Evolutionary conservation across 2,888 invertebrate genomes (phyloP), one percentile per base, ranked within the genome.

Genomic region (Dryococelus australis): DNA sequence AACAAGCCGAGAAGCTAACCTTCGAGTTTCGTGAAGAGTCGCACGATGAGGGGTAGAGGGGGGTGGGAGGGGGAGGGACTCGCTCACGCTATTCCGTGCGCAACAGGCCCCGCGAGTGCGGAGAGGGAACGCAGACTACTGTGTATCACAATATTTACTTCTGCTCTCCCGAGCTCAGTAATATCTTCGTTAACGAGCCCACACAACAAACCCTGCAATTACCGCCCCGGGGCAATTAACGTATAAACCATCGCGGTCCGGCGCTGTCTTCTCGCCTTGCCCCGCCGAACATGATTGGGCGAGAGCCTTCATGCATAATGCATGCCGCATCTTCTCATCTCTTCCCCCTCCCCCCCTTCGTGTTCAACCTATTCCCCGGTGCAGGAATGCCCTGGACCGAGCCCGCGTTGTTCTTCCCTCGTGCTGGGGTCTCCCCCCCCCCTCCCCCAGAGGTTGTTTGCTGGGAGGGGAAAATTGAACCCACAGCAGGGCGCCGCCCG

Each of bases 121-220:
- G 47, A 13, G 47, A n/a, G 47, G 47, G 47, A 47, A 16, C 2
- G 16, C 1, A 10, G 65, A 65, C 65, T 65, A 65, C 65, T n/a
- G 65, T 65, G 65, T 65, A 24, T 65, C 65, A 65, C 65, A 65
- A 65, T 65, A n/a, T 65, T 65, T 65, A 65, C 65, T 65, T 65
- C 65, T 65, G 24, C 65, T 65, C 65, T 8, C 65, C n/a, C 24
- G n/a, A 8, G 24, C 65, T 20, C 65, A 8, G 65, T 65, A 65
- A 65, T 65, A 65, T 65, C 65, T 65, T 65, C 65, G 65, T 65
- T 65, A 65, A 65, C 65, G 65, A 65, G 20, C 65, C 65, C 24
- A 10, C 24, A 10, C 24, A 9, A 24, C 65, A 8, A n/a, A 9
- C 24, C 24, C 65, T 65, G 65, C 65, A 65, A 47, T 47, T 47